Evolutionary conservation across 2,888 invertebrate species (phyloP), one percentile per base, ranked within the genome.

Genomic region (Omphaloscelis lunosa): DNA sequence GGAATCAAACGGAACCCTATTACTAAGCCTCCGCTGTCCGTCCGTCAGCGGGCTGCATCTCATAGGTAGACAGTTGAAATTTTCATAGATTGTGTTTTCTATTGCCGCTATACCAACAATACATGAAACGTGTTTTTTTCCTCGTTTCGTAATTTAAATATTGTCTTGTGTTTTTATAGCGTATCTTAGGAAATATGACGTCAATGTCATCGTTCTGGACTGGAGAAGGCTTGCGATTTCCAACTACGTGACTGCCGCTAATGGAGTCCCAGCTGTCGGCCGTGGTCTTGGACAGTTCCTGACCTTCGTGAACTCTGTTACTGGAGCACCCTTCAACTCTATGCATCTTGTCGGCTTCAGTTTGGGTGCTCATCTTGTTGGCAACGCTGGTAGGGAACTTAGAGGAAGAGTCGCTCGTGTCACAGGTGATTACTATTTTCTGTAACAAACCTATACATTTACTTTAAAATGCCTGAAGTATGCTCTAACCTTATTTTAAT

Each of bases 291-390:
- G 95, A n/a, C 87, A 89, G 61, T 95, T 96, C 84, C 73, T 96
- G 45, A 83, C 87, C n/a, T 94, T 93, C 88, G 70, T 94, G 2
- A 86, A 89, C 77, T 41, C 63, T 3, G 86, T 80, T 0, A 91
- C 92, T 66, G 94, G 94, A 91, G 2, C 80, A 27, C 80, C 88
- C 0, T 84, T 91, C 45, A 80, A 86, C 45, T 82, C 89, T 62
- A 90, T 95, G 82, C 96, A 96, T 75, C 76, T 96, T 4, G 88
- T 95, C 8, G 96, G 96, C 7, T 94, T 95, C 88, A 95, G 95
- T 85, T 90, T 96, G 63, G 96, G 96, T 3, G 93, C 94, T 56
- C 96, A 96, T 74, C 79, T 96, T 0, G 95, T 92, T 8, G 95
- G 94, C 15, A 93, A 92, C 29, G 93, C 94, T 82, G 95, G 94